A percentile compares a stretch with the other conserved stretches of the same genome.
Evolutionary conservation across 2,888 invertebrate genomes (phyloP).

Genomic region (Siphlonurus alternatus): DNA sequence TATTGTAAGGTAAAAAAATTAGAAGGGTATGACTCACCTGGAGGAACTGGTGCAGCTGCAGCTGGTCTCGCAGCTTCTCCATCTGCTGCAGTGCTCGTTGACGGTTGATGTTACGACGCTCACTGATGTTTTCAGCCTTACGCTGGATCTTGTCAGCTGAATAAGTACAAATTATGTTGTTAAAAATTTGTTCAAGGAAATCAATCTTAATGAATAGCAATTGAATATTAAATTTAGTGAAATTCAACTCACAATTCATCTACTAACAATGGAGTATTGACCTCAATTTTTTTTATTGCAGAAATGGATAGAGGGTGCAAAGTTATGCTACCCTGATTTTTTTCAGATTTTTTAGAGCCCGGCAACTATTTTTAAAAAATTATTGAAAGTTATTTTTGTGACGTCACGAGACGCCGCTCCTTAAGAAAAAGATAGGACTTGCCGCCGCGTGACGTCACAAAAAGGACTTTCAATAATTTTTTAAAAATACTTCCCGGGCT

Average conservation of each 20-base stretch:
- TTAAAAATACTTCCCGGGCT: too few relatives aligned
- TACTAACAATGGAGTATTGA: too few relatives aligned
- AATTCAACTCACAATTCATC: too few relatives aligned
- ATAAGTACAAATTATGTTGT: slow-evolving; percentile 25
- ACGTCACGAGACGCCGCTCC: too few relatives aligned
- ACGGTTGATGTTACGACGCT: slow-evolving; percentile 74
- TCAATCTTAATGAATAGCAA: neutral
- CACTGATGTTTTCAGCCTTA: slow-evolving; percentile 88
- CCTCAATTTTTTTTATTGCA: too few relatives aligned
- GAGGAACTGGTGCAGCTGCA: slow-evolving; percentile 90
- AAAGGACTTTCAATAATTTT: too few relatives aligned
- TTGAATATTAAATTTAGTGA: neutral
- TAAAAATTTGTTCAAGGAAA: slow-evolving; percentile 18
- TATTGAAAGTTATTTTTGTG: too few relatives aligned
- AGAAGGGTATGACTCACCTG: slow-evolving; percentile 27
- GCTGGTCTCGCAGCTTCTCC: slow-evolving; percentile 84
- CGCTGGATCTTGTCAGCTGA: slow-evolving; percentile 85
- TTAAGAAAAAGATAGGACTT: too few relatives aligned
- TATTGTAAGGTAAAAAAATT: too few relatives aligned
- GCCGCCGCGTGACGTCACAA: too few relatives aligned
- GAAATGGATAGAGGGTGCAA: too few relatives aligned
- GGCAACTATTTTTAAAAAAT: too few relatives aligned
- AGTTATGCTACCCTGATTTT: neutral
- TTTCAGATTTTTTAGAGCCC: slow-evolving; percentile 1
- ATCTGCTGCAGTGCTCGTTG: slow-evolving; percentile 81